Evolutionary conservation across 1,140 invertebrate genomes (phyloP).

Genomic region (Conus ventricosus): DNA sequence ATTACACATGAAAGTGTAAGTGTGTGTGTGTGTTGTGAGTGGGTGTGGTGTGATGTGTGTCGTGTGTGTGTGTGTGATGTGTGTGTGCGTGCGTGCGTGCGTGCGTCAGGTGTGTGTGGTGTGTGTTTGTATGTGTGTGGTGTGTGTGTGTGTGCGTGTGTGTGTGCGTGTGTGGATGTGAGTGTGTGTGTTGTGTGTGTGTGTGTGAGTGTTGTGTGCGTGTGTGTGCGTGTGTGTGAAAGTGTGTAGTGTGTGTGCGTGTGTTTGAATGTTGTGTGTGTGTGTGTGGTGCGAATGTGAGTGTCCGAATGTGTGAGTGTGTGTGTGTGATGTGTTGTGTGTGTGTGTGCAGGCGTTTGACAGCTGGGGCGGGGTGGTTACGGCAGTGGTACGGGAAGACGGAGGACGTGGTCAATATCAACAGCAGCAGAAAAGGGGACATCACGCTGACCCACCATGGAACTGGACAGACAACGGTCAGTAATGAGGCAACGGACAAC

Average conservation of each 20-base stretch:
- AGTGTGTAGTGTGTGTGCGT: too few relatives aligned
- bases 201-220: too few relatives aligned
- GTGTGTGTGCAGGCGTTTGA: conserved; percentile 42
- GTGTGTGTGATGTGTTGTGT: conserved; percentile 14
- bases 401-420: conserved; percentile 22
- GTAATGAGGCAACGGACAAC: not conserved
- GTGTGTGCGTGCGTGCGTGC: too few relatives aligned
- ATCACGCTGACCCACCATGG: conserved; percentile 43
- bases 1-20: too few relatives aligned
- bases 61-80: not conserved
- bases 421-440: conserved; percentile 34
- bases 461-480: conserved; percentile 50
- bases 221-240: too few relatives aligned
- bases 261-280: not conserved
- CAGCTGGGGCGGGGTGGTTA: conserved; percentile 30
- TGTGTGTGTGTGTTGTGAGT: conserved; percentile 23
- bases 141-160: too few relatives aligned
- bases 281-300: not conserved
- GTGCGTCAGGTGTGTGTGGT: too few relatives aligned
- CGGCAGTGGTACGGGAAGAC: conserved; percentile 39
- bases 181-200: too few relatives aligned
- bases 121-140: too few relatives aligned
- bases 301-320: not conserved
- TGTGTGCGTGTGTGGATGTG: too few relatives aligned
- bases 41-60: conserved; percentile 20